Percentiles rank a stretch among this genome's conserved stretches.
phyloP scores from a whole-genome alignment of 2,113 vertebrate genomes.

The Psilopogon haemacephalus region DNA sequence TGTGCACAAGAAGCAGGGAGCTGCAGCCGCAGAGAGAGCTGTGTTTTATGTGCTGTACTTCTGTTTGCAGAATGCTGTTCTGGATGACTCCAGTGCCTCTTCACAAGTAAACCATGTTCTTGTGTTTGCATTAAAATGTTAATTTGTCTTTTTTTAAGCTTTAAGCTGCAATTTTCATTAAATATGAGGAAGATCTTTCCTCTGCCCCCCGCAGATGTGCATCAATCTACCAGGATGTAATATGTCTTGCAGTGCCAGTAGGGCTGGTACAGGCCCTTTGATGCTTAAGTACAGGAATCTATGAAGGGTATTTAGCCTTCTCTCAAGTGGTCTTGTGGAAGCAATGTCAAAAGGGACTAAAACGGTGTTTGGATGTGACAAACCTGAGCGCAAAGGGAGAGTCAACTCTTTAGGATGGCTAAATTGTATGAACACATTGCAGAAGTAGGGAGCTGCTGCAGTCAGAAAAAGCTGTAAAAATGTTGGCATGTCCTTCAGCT shows the following conservation, averaged over 20 bases:
- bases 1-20: conserved; percentile 24
- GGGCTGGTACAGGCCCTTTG: conserved; percentile 34
- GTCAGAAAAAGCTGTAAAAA: neutral
- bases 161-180: conserved; percentile 48
- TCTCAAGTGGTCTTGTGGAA: conserved; percentile 51
- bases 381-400: conserved; percentile 46
- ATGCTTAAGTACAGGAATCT: conserved; percentile 29
- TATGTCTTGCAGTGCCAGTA: neutral
- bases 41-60: conserved; percentile 33
- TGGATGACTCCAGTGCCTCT: conserved; percentile 12
- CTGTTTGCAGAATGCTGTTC: conserved; percentile 31
- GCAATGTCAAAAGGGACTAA: conserved; percentile 19
- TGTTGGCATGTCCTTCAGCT: neutral
- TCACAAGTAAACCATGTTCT: neutral
- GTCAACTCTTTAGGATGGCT: neutral
- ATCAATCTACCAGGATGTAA: neutral
- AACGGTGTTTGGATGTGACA: conserved; percentile 31
- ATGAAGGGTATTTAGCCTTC: neutral
- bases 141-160: conserved; percentile 48
- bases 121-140: conserved; percentile 33
- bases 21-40: neutral
- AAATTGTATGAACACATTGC: neutral
- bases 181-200: neutral
- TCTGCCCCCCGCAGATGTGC: conserved; percentile 28
- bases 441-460: neutral